Percentiles rank a stretch among this genome's conserved stretches.
These are phyloP conservation scores for Pterophyllum scalare DNA, from an alignment of 2,113 vertebrate genomes.

Conservation along the genomic window DNA sequence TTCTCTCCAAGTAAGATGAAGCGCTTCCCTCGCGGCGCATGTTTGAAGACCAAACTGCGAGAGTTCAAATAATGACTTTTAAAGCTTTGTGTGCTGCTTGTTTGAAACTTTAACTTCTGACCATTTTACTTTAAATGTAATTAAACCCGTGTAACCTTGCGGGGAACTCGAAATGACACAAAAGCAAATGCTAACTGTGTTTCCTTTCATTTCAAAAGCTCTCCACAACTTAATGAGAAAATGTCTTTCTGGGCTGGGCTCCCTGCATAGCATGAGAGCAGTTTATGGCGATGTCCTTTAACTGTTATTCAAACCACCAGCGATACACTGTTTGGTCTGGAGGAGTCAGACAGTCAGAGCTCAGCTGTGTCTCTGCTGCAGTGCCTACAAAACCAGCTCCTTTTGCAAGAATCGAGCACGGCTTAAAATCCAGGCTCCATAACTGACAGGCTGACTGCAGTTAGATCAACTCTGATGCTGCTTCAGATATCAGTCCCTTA, in stretches of 20 bases:
- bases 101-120: neutral
- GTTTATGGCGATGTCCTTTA: constrained; percentile 44
- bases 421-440: constrained; percentile 22
- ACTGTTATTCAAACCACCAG: constrained; percentile 18
- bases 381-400: constrained; percentile 28
- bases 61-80: constrained; percentile 23
- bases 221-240: constrained; percentile 39
- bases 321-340: constrained; percentile 24
- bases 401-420: constrained; percentile 18
- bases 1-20: constrained; percentile 7
- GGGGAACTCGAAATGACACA: neutral
- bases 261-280: constrained; percentile 24
- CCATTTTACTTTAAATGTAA: neutral
- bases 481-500: neutral
- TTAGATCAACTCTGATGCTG: neutral
- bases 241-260: constrained; percentile 14
- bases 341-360: constrained; percentile 33
- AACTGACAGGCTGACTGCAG: neutral
- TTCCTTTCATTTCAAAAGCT: constrained; percentile 31
- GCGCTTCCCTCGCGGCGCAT: neutral
- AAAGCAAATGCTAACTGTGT: constrained; percentile 23
- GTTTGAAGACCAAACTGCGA: constrained; percentile 12
- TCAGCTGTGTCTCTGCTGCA: constrained; percentile 52
- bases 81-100: constrained; percentile 11
- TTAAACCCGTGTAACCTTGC: constrained; percentile 13